Evolutionary conservation across 2,888 invertebrate genomes (phyloP).

Genomic region (Agrotis segetum): DNA sequence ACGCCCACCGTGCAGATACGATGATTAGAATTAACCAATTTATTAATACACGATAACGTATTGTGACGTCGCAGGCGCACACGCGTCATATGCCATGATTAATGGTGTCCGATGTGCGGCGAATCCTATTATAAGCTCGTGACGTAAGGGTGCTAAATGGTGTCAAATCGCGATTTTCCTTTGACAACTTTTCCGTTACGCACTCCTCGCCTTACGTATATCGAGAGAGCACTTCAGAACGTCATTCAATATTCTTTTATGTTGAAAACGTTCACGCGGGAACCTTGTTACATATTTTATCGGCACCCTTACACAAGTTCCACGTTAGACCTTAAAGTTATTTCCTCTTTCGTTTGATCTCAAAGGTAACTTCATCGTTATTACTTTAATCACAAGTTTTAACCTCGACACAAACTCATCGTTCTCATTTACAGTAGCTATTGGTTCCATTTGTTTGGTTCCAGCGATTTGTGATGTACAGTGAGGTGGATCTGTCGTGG

Average conservation of each 20-base stretch:
- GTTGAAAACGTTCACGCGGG: constrained; percentile 27
- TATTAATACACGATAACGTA: constrained; percentile 59
- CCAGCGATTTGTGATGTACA: constrained; percentile 26
- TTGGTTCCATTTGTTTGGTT: constrained; percentile 39
- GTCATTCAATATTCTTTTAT: constrained; percentile 49
- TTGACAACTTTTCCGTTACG: constrained; percentile 59
- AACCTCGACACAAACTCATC: constrained; percentile 28
- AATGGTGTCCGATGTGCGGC: constrained; percentile 61
- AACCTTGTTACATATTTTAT: constrained; percentile 43
- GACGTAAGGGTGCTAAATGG: constrained; percentile 62
- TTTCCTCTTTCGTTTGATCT: constrained; percentile 26
- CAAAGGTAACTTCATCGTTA: constrained; percentile 9
- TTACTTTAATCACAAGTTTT: constrained; percentile 37
- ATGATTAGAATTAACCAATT: constrained; percentile 57
- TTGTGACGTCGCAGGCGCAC: constrained; percentile 53
- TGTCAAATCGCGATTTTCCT: constrained; percentile 67
- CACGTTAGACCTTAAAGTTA: constrained; percentile 29
- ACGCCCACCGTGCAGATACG: constrained; percentile 57
- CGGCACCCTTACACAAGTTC: constrained; percentile 17
- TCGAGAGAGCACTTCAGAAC: constrained; percentile 26
- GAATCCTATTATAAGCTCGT: constrained; percentile 66
- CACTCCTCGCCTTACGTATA: constrained; percentile 35
- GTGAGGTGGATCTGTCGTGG: constrained; percentile 37
- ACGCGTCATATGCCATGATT: constrained; percentile 65
- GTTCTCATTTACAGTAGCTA: constrained; percentile 36